Evolutionary conservation across 1,140 invertebrate species (phyloP).

Genomic region (Reticulitermes speratus): DNA sequence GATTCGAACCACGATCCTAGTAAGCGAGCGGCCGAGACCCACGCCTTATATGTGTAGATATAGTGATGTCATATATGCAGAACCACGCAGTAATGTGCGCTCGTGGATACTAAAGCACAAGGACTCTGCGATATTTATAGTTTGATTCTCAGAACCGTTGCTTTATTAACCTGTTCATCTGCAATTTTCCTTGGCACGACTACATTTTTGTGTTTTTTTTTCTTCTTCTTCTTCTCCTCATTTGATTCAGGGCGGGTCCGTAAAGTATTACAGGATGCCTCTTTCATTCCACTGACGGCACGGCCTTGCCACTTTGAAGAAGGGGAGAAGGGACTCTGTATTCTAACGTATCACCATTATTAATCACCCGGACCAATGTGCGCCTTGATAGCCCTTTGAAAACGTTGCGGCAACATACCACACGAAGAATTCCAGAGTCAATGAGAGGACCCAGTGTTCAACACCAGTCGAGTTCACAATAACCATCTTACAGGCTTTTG

Average conservation of each 20-base stretch:
- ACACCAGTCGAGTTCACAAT: background rate
- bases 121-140: conserved; percentile 6
- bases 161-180: conserved; percentile 19
- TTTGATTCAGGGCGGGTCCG: conserved; percentile 16
- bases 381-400: background rate
- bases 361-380: conserved; percentile 14
- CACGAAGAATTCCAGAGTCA: background rate
- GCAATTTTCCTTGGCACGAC: conserved; percentile 17
- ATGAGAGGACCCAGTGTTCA: background rate
- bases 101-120: background rate
- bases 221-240: background rate
- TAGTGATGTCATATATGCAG: background rate
- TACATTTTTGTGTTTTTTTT: background rate
- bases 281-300: background rate
- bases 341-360: conserved; percentile 5
- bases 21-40: too few relatives aligned
- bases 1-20: too few relatives aligned
- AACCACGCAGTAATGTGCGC: background rate
- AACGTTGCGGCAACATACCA: background rate
- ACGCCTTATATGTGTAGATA: too few relatives aligned
- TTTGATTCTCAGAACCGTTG: background rate
- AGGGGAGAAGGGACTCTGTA: background rate
- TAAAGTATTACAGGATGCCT: background rate
- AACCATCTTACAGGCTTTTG: too few relatives aligned
- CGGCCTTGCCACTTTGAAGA: background rate